Evolutionary conservation across 2,888 invertebrate species (phyloP), one percentile per base, ranked within the genome.

Genomic region (Drosophila neotestacea): DNA sequence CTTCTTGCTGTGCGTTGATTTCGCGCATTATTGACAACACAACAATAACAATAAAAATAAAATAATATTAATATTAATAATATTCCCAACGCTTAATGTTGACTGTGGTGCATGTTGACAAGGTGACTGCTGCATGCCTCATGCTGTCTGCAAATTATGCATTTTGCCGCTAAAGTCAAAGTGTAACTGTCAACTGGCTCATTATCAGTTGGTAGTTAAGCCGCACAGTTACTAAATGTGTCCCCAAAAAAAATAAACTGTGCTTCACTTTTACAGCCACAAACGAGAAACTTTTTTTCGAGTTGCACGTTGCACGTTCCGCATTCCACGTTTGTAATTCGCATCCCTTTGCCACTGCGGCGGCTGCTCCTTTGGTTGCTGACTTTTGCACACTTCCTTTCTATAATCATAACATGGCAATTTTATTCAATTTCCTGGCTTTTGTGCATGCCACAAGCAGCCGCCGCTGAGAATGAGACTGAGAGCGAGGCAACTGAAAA

Each of bases 391-490:
- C 65, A 62, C 78, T 84, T 79, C 79, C 85, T 77, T 73, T 81
- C 62, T 42, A 81, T 79, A 85, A 81, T 76, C 82, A 82, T 82
- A 85, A 81, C 83, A 85, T 82, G 81, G 82, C 81, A 82, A 85
- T 81, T 81, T 85, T 79, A 82, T 85, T 81, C 85, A 81, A 81
- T 81, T 85, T 81, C 85, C 81, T 82, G 81, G 36, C 79, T 70
- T 81, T 81, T 85, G 85, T 85, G 73, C 64, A 47, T 71, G 70
- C 74, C 74, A 70, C 64, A 41, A 59, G 16, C 72, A 69, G 72
- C 46, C 22, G 22, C 34, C 34, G n/a, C n/a, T 41, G 52, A 61
- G 59, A 22, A 56, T 36, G 38, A 42, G 62, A 11, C 36, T 30
- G 32, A 13, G 16, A 44, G 11, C 13, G 28, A 52, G 13, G 13